A percentile compares a stretch with the other conserved stretches of the same genome.
Conservation (phyloP, 2,113 vertebrate genomes). For the Trogon surrucura region DNA sequence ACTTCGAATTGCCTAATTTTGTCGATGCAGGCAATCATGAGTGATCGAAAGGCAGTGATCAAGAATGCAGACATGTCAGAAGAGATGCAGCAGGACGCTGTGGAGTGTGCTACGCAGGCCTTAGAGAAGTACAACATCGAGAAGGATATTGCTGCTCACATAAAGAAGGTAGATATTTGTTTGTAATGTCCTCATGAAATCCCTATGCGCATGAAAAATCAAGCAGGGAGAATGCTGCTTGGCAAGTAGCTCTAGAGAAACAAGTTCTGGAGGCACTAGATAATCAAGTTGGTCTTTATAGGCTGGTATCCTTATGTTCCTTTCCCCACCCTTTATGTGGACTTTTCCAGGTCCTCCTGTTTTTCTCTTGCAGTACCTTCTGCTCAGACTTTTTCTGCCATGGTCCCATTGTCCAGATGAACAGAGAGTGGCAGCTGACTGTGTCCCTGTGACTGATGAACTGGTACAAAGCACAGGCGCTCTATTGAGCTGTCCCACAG, state of each 20-base stretch:
- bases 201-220: neutral
- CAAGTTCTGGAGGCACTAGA: neutral
- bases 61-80: slow-evolving; percentile 98
- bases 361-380: neutral
- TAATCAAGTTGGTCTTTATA: neutral
- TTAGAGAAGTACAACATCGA: slow-evolving; percentile 98
- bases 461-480: neutral
- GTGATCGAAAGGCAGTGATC: slow-evolving; percentile 94
- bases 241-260: slow-evolving; percentile 22
- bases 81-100: slow-evolving; percentile 97
- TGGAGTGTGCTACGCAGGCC: slow-evolving; percentile 96
- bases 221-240: neutral
- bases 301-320: no score
- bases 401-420: neutral
- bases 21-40: slow-evolving; percentile 82
- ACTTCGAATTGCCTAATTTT: neutral
- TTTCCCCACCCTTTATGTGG: neutral
- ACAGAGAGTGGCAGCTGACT: neutral
- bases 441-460: neutral
- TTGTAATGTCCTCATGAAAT: rapidly evolving
- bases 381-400: neutral
- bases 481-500: neutral
- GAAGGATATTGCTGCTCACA: slow-evolving; percentile 96
- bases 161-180: slow-evolving; percentile 88
- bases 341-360: neutral